Base-by-base conservation (phyloP, 2,113 vertebrate genomes). In the Mugil cephalus region DNA sequence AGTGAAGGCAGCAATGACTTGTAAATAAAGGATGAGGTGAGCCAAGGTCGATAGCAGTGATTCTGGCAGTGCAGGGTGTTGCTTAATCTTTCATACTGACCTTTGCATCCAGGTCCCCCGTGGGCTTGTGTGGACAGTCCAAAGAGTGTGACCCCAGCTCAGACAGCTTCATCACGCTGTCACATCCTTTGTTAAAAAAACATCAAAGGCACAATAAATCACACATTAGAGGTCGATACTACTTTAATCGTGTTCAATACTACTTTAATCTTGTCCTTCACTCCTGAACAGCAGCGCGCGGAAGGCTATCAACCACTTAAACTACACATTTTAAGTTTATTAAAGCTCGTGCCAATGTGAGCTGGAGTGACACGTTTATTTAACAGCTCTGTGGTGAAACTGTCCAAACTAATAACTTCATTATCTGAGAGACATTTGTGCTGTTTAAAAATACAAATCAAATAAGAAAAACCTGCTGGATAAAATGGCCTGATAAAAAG, bases 81-180 rank as follows among this genome's bases (percentile, higher is more conserved):
- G 17, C 40, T 88, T 58, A 60, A 87, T 82, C 62, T 79, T 84
- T 85, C 45, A 79, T 67, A 47, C 87, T 87, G 76, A 93, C 93
- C 92, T 94, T 92, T 86, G 81, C 35, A 51, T 92, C 87, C 74
- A 92, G 83, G 46, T 87, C 60, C 30, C 77, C 67, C 24, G 86
- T 55, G 21, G 92, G 90, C 71, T 78, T 88, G 75, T 85, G 69
- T 38, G 74, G 85, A 73, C 92, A 91, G 50, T 71, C 69, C 40
- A 83, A 80, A 45, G 53, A 60, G 81, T 92, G 92, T 40, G 85
- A 73, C 36, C 89, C 89, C 69, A 92, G 79, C 62, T 92, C 84
- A 21, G 83, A 84, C 50, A 93, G 79, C 17, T 73, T 87, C 81
- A 89, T 42, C 46, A 82, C 71, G 30, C 45, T 67, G 19, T 79